Conservation (phyloP, 2,888 invertebrate genomes). For the Nephrotoma guestfalica region DNA sequence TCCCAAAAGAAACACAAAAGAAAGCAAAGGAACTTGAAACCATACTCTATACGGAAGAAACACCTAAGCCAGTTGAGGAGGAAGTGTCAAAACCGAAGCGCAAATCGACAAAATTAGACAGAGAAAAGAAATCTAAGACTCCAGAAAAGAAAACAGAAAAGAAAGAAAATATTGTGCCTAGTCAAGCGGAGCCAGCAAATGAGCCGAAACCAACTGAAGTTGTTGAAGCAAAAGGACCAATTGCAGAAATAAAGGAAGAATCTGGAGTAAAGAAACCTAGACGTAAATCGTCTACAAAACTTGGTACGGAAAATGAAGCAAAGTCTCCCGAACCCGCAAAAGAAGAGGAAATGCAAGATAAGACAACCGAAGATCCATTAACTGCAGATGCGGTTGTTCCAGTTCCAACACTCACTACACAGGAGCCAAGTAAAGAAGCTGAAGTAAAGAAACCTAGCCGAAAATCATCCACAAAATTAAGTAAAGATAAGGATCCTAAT, state of each 20-base stretch:
- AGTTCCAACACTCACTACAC: slow-evolving; percentile 8
- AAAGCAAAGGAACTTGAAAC: too few relatives aligned
- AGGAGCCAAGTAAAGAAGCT: background rate
- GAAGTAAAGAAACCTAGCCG: slow-evolving; percentile 12
- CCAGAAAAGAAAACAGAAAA: slow-evolving; percentile 6
- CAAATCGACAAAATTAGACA: background rate
- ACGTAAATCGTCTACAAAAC: slow-evolving; percentile 7
- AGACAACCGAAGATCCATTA: slow-evolving; percentile 11
- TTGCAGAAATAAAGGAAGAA: slow-evolving; percentile 12
- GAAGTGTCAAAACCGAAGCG: background rate
- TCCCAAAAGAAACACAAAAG: too few relatives aligned
- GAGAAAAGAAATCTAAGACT: slow-evolving; percentile 8
- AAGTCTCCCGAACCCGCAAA: background rate
- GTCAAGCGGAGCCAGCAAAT: background rate
- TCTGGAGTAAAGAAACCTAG: slow-evolving; percentile 7
- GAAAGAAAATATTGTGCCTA: background rate
- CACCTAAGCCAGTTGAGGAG: slow-evolving; percentile 7
- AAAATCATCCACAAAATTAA: slow-evolving; percentile 9
- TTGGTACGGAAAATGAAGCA: background rate
- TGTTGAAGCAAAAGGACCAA: background rate
- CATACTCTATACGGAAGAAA: slow-evolving; percentile 11
- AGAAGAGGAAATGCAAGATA: background rate
- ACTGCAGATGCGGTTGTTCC: slow-evolving; percentile 12
- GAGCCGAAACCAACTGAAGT: slow-evolving; percentile 1
- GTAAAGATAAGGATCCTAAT: slow-evolving; percentile 13